These are phyloP conservation scores for Scleropages formosus DNA, from an alignment of 2,797 vertebrate species.

Conservation along the genomic window DNA sequence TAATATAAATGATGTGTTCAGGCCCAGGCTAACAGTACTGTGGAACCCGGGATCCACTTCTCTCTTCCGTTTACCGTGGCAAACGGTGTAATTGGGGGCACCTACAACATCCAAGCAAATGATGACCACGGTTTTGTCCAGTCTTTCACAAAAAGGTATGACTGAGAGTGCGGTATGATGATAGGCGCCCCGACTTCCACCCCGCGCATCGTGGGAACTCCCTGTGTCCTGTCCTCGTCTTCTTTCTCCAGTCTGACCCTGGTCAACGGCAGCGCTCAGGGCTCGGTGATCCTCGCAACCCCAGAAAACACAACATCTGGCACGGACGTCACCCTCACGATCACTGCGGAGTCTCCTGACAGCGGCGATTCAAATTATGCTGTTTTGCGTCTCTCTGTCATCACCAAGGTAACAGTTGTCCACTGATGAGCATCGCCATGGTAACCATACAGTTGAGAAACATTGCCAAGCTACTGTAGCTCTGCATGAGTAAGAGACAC, in stretches of 20 bases:
- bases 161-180: background rate
- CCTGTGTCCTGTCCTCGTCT: background rate
- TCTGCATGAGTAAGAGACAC: no score
- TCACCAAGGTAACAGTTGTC: slow-evolving; percentile 48
- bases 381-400: slow-evolving; percentile 45
- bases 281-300: slow-evolving; percentile 48
- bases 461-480: background rate
- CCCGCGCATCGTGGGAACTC: background rate
- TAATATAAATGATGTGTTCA: slow-evolving; percentile 24
- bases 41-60: slow-evolving; percentile 45
- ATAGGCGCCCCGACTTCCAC: background rate
- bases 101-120: slow-evolving; percentile 49
- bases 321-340: slow-evolving; percentile 56
- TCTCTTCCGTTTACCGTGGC: slow-evolving; percentile 53
- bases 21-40: slow-evolving; percentile 41
- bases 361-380: slow-evolving; percentile 54
- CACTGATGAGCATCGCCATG: no score
- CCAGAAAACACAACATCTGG: slow-evolving; percentile 52
- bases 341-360: slow-evolving; percentile 44
- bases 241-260: slow-evolving; percentile 36
- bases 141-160: background rate
- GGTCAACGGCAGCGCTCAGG: slow-evolving; percentile 26
- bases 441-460: background rate
- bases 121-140: slow-evolving; percentile 46
- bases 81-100: slow-evolving; percentile 31